These are phyloP conservation scores for Euschistus heros DNA, from an alignment of 1,140 invertebrate species.

Conservation along the genomic window DNA sequence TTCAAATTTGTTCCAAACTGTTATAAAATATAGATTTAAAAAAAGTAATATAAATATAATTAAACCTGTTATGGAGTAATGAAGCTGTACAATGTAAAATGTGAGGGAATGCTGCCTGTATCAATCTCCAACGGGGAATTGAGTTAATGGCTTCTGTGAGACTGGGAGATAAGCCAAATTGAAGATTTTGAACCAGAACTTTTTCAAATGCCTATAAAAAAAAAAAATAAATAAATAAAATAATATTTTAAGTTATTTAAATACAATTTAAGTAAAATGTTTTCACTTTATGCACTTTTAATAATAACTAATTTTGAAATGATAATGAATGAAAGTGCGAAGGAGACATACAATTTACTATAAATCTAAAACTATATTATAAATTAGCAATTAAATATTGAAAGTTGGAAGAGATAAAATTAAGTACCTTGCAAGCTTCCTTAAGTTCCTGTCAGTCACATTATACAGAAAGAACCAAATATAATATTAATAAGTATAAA, in stretches of 20 bases:
- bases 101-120: conserved; percentile 83
- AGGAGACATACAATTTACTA: too few relatives aligned
- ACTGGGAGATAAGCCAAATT: conserved; percentile 86
- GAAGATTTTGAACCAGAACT: conserved; percentile 94
- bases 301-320: too few relatives aligned
- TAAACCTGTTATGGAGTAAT: conserved; percentile 71
- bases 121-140: conserved; percentile 82
- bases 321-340: too few relatives aligned
- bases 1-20: too few relatives aligned
- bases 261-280: background rate
- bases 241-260: conserved; percentile 1
- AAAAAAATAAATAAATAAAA: conserved; percentile 22
- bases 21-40: too few relatives aligned
- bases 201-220: conserved; percentile 78
- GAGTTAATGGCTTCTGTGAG: conserved; percentile 82
- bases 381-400: background rate
- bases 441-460: too few relatives aligned
- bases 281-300: background rate
- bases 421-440: too few relatives aligned
- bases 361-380: too few relatives aligned
- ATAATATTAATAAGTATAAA: too few relatives aligned
- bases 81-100: conserved; percentile 85
- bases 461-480: too few relatives aligned
- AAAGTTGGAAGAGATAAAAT: too few relatives aligned
- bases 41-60: too few relatives aligned